These are phyloP conservation scores for Acestrorhynchus altus DNA, from an alignment of 2,797 vertebrate species.

Conservation along the genomic window DNA sequence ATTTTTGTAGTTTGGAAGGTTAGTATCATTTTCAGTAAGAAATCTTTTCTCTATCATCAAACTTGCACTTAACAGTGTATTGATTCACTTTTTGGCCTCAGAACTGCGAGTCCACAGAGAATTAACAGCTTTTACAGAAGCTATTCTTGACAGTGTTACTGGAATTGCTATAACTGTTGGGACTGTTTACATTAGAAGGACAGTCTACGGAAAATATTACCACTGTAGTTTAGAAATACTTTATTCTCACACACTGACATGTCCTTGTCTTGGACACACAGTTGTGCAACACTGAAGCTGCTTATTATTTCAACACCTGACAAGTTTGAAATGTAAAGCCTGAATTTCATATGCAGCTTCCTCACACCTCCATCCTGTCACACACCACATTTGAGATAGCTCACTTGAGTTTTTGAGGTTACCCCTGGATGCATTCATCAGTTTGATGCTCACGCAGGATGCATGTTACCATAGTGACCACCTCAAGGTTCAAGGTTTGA, in stretches of 20 bases:
- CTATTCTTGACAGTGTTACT: background rate
- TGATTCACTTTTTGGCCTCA: constrained; percentile 4
- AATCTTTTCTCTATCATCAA: background rate
- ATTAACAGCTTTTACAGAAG: background rate
- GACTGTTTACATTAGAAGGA: background rate
- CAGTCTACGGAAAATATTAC: constrained; percentile 4
- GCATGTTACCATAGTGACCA: constrained; percentile 36
- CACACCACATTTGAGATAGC: constrained; percentile 11
- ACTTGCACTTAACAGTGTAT: background rate
- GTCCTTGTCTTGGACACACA: background rate
- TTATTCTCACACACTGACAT: background rate
- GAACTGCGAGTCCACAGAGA: background rate
- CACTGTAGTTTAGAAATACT: background rate
- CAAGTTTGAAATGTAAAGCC: background rate
- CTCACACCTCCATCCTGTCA: background rate
- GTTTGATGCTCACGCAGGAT: constrained; percentile 39
- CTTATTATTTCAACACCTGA: background rate
- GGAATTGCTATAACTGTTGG: background rate
- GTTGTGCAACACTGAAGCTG: background rate
- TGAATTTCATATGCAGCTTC: background rate
- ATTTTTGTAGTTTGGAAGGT: too few relatives aligned
- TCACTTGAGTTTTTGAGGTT: constrained; percentile 23
- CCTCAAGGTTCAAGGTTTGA: too few relatives aligned
- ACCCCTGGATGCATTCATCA: constrained; percentile 13
- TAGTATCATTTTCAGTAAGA: too few relatives aligned